Base-by-base conservation (phyloP, 2,113 vertebrate species). In the Camarhynchus parvulus region DNA sequence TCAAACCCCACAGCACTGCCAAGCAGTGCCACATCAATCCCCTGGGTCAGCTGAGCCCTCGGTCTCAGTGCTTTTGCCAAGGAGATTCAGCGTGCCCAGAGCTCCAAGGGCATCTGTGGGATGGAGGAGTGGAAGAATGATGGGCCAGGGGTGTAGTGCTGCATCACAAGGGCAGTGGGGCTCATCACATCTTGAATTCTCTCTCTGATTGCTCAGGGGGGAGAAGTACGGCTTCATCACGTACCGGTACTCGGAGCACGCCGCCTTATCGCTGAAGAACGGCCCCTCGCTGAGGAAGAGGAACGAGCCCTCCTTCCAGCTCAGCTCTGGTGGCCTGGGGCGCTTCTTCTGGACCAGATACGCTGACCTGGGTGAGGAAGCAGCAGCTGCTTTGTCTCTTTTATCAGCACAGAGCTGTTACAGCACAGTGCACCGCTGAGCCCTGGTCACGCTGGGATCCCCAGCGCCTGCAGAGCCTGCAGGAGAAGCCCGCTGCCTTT, bases 171-270 rank as follows among this genome's bases (percentile, higher is more conserved):
- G 33, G 19, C 62, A 85, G 53, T 0, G 1, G 67, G 46, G 31
- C 62, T 41, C 18, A 16, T 77, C 4, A 4, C 13, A 3, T 20
- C 41, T 50, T 47, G 30, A 74, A 49, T 85, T 92, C 49, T 81
- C 33, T 92, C 72, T 69, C 80, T 83, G 92, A n/a, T 72, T 96
- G 92, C 59, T 12, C 92, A 98, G 95, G 64, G 99, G 99, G 25
- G 98, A 99, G 96, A 99, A 99, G 92, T 99, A 98, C 0, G 99
- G 99, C 63, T 98, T 99, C 95, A 99, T 99, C 96, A 99, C 99
- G 75, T 99, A 99, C 94, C 98, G 98, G 35, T 97, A 98, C 91
- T 97, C 98, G 5, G 98, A 98, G 96, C 98, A 98, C 1, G 98
- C 98, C 2, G 98, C 98, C 92, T 98, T 98, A 63, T 98, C 98